Percentiles rank a stretch among this genome's conserved stretches.
Conservation (phyloP, 1,140 invertebrate species). For the Colletes latitarsis region DNA sequence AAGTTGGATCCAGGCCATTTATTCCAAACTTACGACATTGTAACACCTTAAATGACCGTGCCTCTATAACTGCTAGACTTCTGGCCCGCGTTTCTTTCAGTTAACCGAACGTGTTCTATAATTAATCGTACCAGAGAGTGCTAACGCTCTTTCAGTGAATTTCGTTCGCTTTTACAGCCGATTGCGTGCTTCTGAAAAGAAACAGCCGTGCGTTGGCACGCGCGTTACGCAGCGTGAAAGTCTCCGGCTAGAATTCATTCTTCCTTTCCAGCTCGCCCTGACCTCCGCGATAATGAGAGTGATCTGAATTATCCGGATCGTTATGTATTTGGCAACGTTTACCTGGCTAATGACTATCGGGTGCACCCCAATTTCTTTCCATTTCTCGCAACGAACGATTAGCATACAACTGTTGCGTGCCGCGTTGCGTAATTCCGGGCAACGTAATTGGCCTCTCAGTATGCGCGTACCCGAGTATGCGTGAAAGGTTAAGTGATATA, state of each 20-base stretch:
- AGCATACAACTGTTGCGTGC: slow-evolving; percentile 36
- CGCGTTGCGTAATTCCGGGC: slow-evolving; percentile 40
- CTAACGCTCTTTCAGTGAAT: too few species aligned
- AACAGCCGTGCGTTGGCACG: not conserved
- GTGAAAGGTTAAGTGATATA: slow-evolving; percentile 34
- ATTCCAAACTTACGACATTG: too few species aligned
- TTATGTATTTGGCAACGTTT: slow-evolving; percentile 62
- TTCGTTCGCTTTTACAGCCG: too few species aligned
- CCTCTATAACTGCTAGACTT: too few species aligned
- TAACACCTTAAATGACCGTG: too few species aligned
- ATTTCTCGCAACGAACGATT: slow-evolving; percentile 35
- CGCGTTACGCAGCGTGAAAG: slow-evolving; percentile 59
- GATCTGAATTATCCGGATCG: slow-evolving; percentile 61
- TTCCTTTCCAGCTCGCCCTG: slow-evolving; percentile 66
- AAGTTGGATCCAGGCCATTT: too few species aligned
- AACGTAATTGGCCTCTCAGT: slow-evolving; percentile 6
- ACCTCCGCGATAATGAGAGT: slow-evolving; percentile 67
- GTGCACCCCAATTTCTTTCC: slow-evolving; percentile 26
- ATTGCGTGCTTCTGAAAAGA: slow-evolving; percentile 4
- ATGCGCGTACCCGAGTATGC: not conserved
- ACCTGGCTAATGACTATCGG: slow-evolving; percentile 34
- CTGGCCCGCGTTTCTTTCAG: too few species aligned
- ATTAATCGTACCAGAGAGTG: too few species aligned
- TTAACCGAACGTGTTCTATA: too few species aligned
- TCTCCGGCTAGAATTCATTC: slow-evolving; percentile 65